Evolutionary conservation across 2,113 vertebrate species (phyloP).

Genomic region (Corapipo altera): DNA sequence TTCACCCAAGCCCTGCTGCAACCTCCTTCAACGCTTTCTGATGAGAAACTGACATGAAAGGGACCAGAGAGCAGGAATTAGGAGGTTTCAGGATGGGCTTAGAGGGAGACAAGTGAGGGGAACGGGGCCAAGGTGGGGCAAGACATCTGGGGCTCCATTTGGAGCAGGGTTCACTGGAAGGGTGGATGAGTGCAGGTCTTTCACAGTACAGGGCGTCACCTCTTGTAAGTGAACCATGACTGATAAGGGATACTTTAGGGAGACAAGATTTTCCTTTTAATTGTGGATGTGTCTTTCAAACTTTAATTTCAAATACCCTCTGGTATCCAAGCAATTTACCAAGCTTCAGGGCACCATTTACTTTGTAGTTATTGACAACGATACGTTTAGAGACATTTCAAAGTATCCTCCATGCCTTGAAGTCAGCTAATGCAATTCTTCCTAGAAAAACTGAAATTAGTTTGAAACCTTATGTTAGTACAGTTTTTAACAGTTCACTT

Average conservation of each 20-base stretch:
- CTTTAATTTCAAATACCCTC: not conserved
- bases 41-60: not conserved
- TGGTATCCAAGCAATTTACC: not conserved
- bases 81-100: not conserved
- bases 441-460: not conserved
- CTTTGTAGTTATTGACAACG: not conserved
- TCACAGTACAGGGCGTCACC: not conserved
- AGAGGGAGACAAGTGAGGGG: fast-evolving
- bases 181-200: not conserved
- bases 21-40: not conserved
- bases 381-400: not conserved
- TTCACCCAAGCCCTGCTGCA: not conserved
- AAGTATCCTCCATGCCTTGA: not conserved
- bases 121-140: not conserved
- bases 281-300: not conserved
- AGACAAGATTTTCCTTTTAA: not conserved
- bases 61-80: not conserved
- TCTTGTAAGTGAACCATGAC: not conserved
- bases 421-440: not conserved
- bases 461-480: not conserved
- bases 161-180: not conserved
- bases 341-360: not conserved
- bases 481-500: not conserved
- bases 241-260: not conserved
- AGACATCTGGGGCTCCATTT: not conserved